Percentiles rank a stretch among this genome's conserved stretches.
Evolutionary conservation across 2,113 vertebrate genomes (phyloP).

Genomic region (Engraulis encrasicolus): DNA sequence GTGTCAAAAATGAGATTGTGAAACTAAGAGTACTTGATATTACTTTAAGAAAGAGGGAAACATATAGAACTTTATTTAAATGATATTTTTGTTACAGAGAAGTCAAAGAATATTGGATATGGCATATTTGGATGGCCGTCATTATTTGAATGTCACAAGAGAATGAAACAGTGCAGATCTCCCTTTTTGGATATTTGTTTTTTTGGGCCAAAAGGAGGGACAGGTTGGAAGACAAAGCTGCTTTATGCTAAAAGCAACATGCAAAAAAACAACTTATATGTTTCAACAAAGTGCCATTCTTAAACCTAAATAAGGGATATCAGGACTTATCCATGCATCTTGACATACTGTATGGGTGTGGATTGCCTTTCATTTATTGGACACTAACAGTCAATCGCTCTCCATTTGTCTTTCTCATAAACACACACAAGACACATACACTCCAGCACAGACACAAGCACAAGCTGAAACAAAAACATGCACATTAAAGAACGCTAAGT

Average conservation of each 20-base stretch:
- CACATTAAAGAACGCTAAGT: neutral
- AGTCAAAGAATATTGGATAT: neutral
- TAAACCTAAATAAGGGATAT: neutral
- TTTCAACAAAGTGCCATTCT: neutral
- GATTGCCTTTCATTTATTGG: neutral
- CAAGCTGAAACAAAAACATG: no score
- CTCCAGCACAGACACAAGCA: neutral
- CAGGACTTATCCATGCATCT: neutral
- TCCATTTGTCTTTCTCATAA: neutral
- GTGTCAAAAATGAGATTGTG: neutral
- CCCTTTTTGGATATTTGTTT: neutral
- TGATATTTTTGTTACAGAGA: slow-evolving; percentile 18
- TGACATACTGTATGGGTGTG: neutral
- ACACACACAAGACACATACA: neutral
- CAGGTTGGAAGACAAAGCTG: neutral
- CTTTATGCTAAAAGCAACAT: neutral
- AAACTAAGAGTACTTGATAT: neutral
- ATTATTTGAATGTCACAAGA: neutral
- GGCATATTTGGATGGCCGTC: neutral
- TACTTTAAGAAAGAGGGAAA: slow-evolving; percentile 19
- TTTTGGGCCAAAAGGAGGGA: neutral
- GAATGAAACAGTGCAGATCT: neutral
- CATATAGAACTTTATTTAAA: slow-evolving; percentile 5
- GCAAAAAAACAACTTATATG: neutral
- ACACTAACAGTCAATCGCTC: neutral